Evolutionary conservation across 2,888 invertebrate species (phyloP), one percentile per base, ranked within the genome.

Genomic region (Lampropteryx suffumata): DNA sequence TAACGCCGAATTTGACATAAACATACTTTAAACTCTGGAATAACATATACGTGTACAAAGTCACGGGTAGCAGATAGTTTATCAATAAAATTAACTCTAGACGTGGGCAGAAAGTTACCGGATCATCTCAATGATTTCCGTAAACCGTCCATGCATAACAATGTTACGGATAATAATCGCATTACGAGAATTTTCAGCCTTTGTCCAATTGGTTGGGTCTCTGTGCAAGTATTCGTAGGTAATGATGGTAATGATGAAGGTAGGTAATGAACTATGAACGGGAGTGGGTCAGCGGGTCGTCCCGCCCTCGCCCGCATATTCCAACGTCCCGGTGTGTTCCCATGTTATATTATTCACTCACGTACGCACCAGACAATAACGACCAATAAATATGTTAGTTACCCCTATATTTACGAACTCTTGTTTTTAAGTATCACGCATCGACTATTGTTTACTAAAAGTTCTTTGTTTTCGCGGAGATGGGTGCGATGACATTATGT

Each of bases 231-330:
- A n/a, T n/a, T n/a, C n/a, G n/a, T n/a, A n/a, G n/a, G n/a, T n/a
- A n/a, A n/a, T n/a, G n/a, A n/a, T n/a, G n/a, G n/a, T n/a, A n/a
- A n/a, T n/a, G n/a, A n/a, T n/a, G n/a, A n/a, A n/a, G n/a, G n/a
- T n/a, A n/a, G n/a, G 79, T 78, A 82, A 84, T 82, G 77, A 79
- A 82, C 75, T 76, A 73, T 69, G 69, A 63, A 62, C 60, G 65
- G 65, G 71, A 87, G 75, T 88, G 78, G 88, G 89, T 86, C 84
- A 87, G 58, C 73, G 76, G 86, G 87, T 73, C 84, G 80, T 71
- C 71, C 73, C 77, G 73, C 65, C 67, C 53, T 44, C 67, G 61
- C 65, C 67, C 71, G 70, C 60, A 62, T 53, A 35, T 29, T 55
- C 57, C 61, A 62, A 50, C 46, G 51, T 53, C 59, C 47, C 41